Base-by-base conservation (phyloP, 2,113 vertebrate genomes). In the Atractosteus spatula region DNA sequence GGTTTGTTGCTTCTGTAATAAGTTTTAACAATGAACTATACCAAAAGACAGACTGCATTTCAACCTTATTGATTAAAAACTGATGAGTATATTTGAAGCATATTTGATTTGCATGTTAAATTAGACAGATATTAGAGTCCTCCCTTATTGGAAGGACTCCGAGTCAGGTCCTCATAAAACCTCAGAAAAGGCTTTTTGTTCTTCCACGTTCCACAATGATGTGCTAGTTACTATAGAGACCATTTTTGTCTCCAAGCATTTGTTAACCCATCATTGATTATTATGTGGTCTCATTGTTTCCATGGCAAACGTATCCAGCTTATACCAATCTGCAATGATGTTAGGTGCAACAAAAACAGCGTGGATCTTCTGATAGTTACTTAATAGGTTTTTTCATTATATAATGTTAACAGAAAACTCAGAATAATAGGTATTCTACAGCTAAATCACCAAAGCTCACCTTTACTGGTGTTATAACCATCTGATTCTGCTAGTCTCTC, bases 171-270 rank as follows among this genome's bases (percentile, higher is more conserved):
- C 12, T 59, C 57, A 59, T 4, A 59, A 13, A 59, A 13, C 12
- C 5, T 59, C 14, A 13, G 57, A n/a, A 59, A 59, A 59, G 5
- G 57, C 57, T 59, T 65, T 29, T 65, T 44, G 55, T 63, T 29
- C 7, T 17, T 63, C n/a, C 42, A 14, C 8, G 10, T 65, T 72
- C 51, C 41, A 41, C 7, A 13, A 56, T 54, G 8, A 55, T 45
- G 61, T 72, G 12, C 16, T n/a, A 41, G 70, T 72, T 72, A 72
- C 70, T 65, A 72, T 72, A 72, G 70, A 41, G 70, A 72, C 61
- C 3, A 8, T 29, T 41, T 65, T 51, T 11, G 44, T 51, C 14
- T 62, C 57, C 8, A 54, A 64, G 16, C 56, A 42, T 56, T 16
- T 17, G 59, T 70, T 44, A n/a, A 16, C 62, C 16, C 61, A 12